Conservation (phyloP, 1,140 invertebrate species). For the Drosophila elegans region DNA sequence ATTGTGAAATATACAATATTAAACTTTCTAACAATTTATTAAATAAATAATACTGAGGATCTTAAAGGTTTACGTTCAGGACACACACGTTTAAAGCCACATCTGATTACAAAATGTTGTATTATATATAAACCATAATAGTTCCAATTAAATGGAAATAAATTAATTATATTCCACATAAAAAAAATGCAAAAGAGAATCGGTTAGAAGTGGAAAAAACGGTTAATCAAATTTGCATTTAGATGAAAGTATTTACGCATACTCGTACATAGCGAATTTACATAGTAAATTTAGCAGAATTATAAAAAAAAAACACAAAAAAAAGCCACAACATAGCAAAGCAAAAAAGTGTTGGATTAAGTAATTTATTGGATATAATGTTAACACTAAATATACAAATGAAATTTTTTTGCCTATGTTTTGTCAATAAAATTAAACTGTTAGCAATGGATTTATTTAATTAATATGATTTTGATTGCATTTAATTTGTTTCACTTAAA, state of each 20-base stretch:
- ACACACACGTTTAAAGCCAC: background rate
- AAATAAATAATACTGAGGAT: background rate
- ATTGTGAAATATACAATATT: constrained; percentile 1
- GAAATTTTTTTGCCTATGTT: constrained; percentile 12
- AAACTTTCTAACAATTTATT: background rate
- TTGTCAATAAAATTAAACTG: constrained; percentile 21
- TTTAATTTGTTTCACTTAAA: constrained; percentile 19
- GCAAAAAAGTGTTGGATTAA: constrained; percentile 55
- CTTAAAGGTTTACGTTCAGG: background rate
- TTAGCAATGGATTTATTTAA: constrained; percentile 23
- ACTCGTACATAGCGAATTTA: constrained; percentile 72
- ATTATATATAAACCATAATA: constrained; percentile 38
- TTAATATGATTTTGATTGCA: constrained; percentile 32
- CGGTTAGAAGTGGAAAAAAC: constrained; percentile 40
- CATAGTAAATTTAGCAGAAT: constrained; percentile 76
- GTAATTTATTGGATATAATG: constrained; percentile 58
- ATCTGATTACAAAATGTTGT: background rate
- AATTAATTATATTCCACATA: constrained; percentile 46
- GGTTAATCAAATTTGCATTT: constrained; percentile 83
- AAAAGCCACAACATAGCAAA: constrained; percentile 24
- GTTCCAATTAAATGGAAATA: constrained; percentile 55
- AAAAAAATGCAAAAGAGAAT: constrained; percentile 25
- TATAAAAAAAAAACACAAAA: constrained; percentile 15
- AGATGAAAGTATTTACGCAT: constrained; percentile 71
- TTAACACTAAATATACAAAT: constrained; percentile 28